These are phyloP conservation scores for Ophraella communa DNA, from an alignment of 2,888 invertebrate species.

Conservation along the genomic window DNA sequence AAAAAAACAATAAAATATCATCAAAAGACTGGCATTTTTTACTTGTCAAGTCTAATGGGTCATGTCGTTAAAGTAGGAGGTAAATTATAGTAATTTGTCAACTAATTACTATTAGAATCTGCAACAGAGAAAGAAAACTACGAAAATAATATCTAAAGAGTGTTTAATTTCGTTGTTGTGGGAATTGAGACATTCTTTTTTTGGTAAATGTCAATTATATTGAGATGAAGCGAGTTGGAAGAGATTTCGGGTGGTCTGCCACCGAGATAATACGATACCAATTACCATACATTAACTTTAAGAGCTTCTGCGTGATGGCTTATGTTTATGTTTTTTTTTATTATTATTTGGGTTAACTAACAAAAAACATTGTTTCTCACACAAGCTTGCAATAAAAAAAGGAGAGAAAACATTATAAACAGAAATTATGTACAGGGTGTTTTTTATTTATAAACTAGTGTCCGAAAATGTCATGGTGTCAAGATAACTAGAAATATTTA, in stretches of 20 bases:
- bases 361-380: slow-evolving; percentile 14
- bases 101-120: no score
- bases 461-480: no score
- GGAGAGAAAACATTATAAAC: no score
- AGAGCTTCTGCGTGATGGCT: slow-evolving; percentile 10
- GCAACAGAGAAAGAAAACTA: no score
- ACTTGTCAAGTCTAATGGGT: background rate
- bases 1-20: slow-evolving; percentile 27
- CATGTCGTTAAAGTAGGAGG: background rate
- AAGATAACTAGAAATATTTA: no score
- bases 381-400: background rate
- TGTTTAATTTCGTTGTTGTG: no score
- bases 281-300: slow-evolving; percentile 21
- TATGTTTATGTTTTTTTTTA: slow-evolving; percentile 6
- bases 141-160: no score
- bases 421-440: no score
- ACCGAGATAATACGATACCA: slow-evolving; percentile 18
- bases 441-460: no score
- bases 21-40: background rate
- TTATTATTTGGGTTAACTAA: background rate
- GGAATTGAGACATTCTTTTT: slow-evolving; percentile 4
- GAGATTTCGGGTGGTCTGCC: slow-evolving; percentile 20
- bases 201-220: background rate
- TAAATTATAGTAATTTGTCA: slow-evolving; percentile 2
- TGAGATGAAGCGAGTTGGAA: background rate